Base-by-base conservation (phyloP, 2,888 invertebrate genomes). In the Ophioninae sp. region DNA sequence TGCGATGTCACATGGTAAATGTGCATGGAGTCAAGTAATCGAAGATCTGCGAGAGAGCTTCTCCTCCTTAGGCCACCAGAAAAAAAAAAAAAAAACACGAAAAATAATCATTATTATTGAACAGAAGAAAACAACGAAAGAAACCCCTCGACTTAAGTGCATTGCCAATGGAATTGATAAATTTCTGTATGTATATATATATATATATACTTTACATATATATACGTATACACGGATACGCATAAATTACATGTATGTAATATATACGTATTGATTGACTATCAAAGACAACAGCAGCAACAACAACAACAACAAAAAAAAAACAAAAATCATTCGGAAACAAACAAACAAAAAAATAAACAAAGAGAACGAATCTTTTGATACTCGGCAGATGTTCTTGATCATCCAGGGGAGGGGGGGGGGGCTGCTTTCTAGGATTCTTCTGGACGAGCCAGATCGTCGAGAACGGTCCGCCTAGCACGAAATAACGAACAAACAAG, bases 1-100 rank as follows among this genome's bases (percentile, higher is more conserved):
- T 93, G 93, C 91, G 92, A 82, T 93, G 92, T 87, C 93, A 93
- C 87, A 89, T 92, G 91, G 89, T 92, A 82, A 93, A 92, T 88
- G 91, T 92, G 81, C 93, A 93, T 88, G 92, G 92, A 83, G 89
- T 90, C 87, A 91, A 90, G 87, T 89, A 87, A 87, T 82, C 74
- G 82, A 85, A 81, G 79, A 74, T 30, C 76, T 68, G 76, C 76
- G 76, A 76, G 67, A 44, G 59, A 3, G 30, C 30, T 30, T 30
- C 30, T 30, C 7, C 57, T 57, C 21, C 65, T 59, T 67, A 57
- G 39, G 67, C 67, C 62, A 64, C 72, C 81, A 67, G 20, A 64
- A 57, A 67, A 65, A 59, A 73, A 62, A 59, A 41, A 76, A 70
- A 79, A 73, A 44, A 30, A 61, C 10, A 37, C 7, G 41, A 44